These are phyloP conservation scores for Malacoraja senta DNA, from an alignment of 2,797 vertebrate genomes.

Conservation along the genomic window DNA sequence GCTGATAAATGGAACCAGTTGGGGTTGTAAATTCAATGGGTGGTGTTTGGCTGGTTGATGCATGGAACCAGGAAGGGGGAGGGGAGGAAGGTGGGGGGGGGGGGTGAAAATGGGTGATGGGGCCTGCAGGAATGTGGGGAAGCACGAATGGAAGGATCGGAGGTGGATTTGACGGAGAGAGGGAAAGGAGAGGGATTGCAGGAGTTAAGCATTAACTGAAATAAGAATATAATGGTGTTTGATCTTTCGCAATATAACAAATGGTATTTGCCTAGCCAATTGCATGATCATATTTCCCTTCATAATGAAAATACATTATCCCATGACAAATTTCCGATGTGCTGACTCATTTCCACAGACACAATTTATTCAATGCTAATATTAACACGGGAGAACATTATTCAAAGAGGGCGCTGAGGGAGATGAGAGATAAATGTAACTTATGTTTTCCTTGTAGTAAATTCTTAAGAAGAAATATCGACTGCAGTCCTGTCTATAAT, in stretches of 20 bases:
- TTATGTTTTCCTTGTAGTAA: background rate
- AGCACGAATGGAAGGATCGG: no score
- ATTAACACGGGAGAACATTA: background rate
- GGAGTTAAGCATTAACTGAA: no score
- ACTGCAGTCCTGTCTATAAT: background rate
- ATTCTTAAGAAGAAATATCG: background rate
- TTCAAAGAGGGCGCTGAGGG: background rate
- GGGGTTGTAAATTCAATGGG: no score
- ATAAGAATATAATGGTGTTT: no score
- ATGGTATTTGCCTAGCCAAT: background rate
- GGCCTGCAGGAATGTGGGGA: no score
- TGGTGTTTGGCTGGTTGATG: no score
- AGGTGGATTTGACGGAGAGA: no score
- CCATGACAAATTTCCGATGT: background rate
- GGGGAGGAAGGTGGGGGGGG: no score
- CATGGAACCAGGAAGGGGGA: no score
- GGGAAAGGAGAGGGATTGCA: no score
- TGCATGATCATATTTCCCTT: background rate
- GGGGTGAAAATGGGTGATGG: no score
- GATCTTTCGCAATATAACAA: background rate
- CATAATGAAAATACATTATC: background rate
- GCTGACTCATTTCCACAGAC: background rate
- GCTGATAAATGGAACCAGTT: no score
- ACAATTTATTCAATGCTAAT: background rate
- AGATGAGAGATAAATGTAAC: background rate